Evolutionary conservation across 1,140 invertebrate species (phyloP), one percentile per base, ranked within the genome.

Genomic region (Diprion similis): DNA sequence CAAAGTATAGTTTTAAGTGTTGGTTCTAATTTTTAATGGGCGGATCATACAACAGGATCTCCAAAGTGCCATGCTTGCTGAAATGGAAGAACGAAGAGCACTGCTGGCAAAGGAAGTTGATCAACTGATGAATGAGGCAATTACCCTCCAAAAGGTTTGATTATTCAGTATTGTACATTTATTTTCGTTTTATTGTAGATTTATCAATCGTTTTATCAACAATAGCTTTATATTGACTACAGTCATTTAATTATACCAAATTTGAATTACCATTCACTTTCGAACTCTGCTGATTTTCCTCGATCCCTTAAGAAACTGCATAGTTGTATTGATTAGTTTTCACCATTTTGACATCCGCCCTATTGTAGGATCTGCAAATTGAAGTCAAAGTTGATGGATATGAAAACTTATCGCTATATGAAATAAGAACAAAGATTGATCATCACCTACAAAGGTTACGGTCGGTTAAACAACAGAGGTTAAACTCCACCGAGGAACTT

Each of bases 11-110:
- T 46, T 24, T 48, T 17, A 68, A 68, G 13, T n/a, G 45, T 69
- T 65, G 9, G 15, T 4, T 48, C 46, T 73, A 8, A 67, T 76
- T 78, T n/a, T 37, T 37, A 37, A 37, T 6, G 24, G 24, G 24
- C 6, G 24, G 24, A 37, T 37, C 24, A 37, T 37, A 37, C 8
- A 59, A 59, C 15, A 83, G 68, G 78, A 79, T 9, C 68, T 87
- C 11, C 76, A 85, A 51, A 75, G 76, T 11, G 85, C 86, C 10
- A 87, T 86, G 85, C 72, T 85, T 18, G 47, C 71, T 0, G 86
- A 87, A 59, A 77, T 80, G 0, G 73, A 80, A 51, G 71, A 73
- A 3, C 85, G 79, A 18, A 82, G 80, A 66, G 71, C 78, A 8
- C 46, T 46, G 13, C 72, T 86, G 17, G n/a, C 79, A n/a, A 59